phyloP scores from a whole-genome alignment of 2,797 vertebrate species.

The Sebastes oblongus region DNA sequence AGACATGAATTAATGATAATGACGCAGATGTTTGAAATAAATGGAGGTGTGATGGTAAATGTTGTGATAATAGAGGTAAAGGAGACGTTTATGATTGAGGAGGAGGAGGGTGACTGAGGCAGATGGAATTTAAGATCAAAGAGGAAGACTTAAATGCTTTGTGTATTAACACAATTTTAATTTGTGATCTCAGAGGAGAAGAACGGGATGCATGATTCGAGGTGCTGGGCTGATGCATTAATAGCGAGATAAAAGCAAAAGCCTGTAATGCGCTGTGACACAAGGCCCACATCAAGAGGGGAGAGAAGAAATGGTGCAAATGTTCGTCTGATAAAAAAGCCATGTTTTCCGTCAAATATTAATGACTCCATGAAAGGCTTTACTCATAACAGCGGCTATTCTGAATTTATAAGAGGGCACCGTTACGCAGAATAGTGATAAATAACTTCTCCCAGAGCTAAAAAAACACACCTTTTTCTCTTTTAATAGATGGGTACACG shows the following conservation, averaged over 20 bases:
- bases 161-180: slow-evolving; percentile 51
- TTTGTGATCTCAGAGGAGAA: slow-evolving; percentile 25
- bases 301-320: slow-evolving; percentile 75
- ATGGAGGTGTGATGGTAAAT: slow-evolving; percentile 5
- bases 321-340: slow-evolving; percentile 81
- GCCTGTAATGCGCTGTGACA: slow-evolving; percentile 79
- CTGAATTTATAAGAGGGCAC: slow-evolving; percentile 74
- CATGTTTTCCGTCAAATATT: slow-evolving; percentile 84
- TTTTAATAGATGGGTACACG: slow-evolving; percentile 58
- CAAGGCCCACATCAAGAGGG: slow-evolving; percentile 76
- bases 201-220: slow-evolving; percentile 1
- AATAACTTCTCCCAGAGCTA: slow-evolving; percentile 66
- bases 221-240: slow-evolving; percentile 47
- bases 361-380: slow-evolving; percentile 81
- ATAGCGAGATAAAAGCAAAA: slow-evolving; percentile 84
- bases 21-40: slow-evolving; percentile 28
- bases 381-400: slow-evolving; percentile 72
- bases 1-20: slow-evolving; percentile 8
- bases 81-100: neutral
- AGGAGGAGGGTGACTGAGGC: slow-evolving; percentile 7
- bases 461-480: slow-evolving; percentile 47
- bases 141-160: slow-evolving; percentile 31
- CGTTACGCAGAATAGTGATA: slow-evolving; percentile 69
- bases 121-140: slow-evolving; percentile 24
- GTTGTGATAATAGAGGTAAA: neutral